Base-by-base conservation (phyloP, 2,888 invertebrate genomes). In the Drosophila antonietae region DNA sequence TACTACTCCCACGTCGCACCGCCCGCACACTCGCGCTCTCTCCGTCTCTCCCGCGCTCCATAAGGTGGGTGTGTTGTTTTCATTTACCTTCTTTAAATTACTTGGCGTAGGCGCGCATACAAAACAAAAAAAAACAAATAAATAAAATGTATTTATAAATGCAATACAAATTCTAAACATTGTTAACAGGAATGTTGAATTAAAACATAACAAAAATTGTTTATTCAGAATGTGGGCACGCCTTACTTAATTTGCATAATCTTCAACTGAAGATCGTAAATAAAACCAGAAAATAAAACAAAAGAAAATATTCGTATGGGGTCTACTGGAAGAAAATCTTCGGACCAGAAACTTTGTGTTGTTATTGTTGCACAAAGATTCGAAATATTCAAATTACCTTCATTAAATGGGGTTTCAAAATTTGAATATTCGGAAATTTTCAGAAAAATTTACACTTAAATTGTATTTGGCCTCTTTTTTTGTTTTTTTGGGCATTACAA, bases 31-130 rank as follows among this genome's bases (percentile, higher is more conserved):
- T 57, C 52, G 52, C 52, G 4, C 14, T 3, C 47, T 57, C 56
- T 43, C 28, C 6, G 18, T 57, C 39, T 15, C 53, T 23, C 23
- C 23, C 51, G 56, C 58, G 57, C 28, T 51, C 9, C 15, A 33
- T 7, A 66, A 73, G 85, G 72, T 80, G 71, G 67, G 83, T 85
- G 70, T 75, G 73, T 69, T 73, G 57, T 59, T 60, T 68, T 63
- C 68, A 43, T 58, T 52, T 58, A 35, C 15, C 53, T 39, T 56
- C 47, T 44, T 59, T 61, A 59, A 56, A 75, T 85, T 67, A 71
- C 75, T 72, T 57, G 63, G 65, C 73, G 81, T 83, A 79, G 87
- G 71, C 63, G 74, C 55, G 68, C 57, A 52, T 18, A 43, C 51
- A 8, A 47, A 8, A 47, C 2, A 46, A 0, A 15, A 8, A 47